These are phyloP conservation scores for Lamellibrachia luymesi DNA, from an alignment of 1,140 invertebrate species.

Conservation along the genomic window DNA sequence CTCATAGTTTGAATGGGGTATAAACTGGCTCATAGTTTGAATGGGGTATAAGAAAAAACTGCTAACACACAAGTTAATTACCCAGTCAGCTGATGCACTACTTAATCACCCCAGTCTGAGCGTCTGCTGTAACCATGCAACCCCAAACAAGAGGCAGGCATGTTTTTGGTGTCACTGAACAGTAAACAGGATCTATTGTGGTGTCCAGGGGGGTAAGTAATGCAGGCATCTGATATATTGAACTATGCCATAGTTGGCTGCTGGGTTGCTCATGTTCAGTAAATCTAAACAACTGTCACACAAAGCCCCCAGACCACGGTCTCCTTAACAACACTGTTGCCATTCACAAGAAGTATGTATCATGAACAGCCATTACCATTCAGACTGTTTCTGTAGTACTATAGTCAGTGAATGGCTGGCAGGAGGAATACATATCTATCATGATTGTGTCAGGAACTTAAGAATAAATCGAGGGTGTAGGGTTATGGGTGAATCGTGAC, in stretches of 20 bases:
- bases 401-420: background rate
- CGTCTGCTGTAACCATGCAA: too few species aligned
- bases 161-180: background rate
- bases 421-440: background rate
- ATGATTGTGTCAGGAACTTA: background rate
- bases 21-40: too few species aligned
- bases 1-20: too few species aligned
- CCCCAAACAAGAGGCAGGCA: background rate
- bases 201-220: background rate
- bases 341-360: background rate
- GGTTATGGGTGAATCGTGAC: background rate
- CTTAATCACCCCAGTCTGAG: background rate
- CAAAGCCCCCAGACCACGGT: background rate
- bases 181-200: background rate
- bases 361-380: background rate
- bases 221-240: background rate
- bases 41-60: background rate
- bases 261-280: background rate
- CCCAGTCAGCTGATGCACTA: background rate
- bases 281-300: background rate
- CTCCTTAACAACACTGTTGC: background rate
- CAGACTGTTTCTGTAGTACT: background rate
- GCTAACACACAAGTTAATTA: background rate
- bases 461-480: background rate
- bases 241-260: background rate